phyloP scores from a whole-genome alignment of 2,797 vertebrate species.

The Erithacus rubecula region DNA sequence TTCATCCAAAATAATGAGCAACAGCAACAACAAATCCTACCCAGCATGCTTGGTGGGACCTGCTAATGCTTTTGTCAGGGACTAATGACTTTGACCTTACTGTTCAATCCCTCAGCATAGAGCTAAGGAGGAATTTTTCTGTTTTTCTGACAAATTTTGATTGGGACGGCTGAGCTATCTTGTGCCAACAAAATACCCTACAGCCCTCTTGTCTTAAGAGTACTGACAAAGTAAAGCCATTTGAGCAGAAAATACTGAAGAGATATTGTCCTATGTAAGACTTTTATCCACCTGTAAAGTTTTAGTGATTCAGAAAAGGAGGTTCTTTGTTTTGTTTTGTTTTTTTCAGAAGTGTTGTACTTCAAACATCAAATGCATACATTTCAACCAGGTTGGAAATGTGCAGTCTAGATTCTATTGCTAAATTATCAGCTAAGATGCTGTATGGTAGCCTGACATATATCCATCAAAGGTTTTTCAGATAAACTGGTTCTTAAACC shows the following conservation, averaged over 20 bases:
- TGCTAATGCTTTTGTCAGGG: conserved; percentile 19
- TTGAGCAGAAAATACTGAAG: neutral
- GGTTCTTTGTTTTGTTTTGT: too few species aligned
- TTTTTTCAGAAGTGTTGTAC: neutral
- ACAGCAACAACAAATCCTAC: neutral
- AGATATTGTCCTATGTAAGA: neutral
- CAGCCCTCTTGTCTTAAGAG: neutral
- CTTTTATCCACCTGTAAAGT: neutral
- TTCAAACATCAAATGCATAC: neutral
- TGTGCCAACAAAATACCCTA: neutral
- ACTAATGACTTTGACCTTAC: conserved; percentile 29
- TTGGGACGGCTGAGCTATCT: neutral
- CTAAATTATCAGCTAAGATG: neutral
- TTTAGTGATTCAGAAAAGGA: neutral
- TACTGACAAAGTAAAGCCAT: neutral
- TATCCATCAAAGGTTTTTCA: neutral
- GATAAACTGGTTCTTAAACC: neutral
- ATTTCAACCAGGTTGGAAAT: neutral
- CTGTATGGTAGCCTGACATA: neutral
- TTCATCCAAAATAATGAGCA: conserved; percentile 3
- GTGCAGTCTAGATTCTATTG: neutral
- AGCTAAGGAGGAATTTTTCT: neutral
- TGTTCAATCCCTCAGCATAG: neutral
- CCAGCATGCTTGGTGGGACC: neutral
- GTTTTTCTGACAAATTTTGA: neutral